A percentile compares a stretch with the other conserved stretches of the same genome.
Evolutionary conservation across 2,888 invertebrate species (phyloP).

Genomic region (Cylindroiulus punctatus): DNA sequence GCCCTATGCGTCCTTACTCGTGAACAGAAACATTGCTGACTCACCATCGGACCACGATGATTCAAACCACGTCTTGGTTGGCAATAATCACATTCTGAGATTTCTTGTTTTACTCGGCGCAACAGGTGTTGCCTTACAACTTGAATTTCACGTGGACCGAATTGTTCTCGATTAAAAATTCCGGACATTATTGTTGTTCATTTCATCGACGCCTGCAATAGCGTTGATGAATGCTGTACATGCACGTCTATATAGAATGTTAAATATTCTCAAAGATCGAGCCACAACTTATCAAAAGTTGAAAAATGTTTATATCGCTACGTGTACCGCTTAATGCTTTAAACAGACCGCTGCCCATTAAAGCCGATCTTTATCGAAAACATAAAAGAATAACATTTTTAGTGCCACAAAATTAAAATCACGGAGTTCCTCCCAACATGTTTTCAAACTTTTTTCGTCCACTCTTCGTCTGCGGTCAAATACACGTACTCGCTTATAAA

Average conservation of each 20-base stretch:
- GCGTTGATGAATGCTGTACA: neutral
- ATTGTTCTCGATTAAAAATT: too few relatives aligned
- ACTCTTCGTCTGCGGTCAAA: neutral
- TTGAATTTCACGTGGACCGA: too few relatives aligned
- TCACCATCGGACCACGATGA: slow-evolving; percentile 31
- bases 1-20: neutral
- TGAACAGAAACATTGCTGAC: neutral
- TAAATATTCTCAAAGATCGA: neutral
- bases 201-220: too few relatives aligned
- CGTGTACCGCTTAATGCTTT: neutral
- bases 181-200: too few relatives aligned
- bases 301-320: neutral
- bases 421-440: neutral
- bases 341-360: neutral
- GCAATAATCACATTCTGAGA: neutral
- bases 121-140: neutral
- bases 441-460: neutral
- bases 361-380: neutral
- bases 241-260: too few relatives aligned
- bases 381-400: neutral
- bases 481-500: slow-evolving; percentile 21
- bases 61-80: neutral
- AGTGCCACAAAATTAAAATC: neutral
- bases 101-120: neutral
- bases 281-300: too few relatives aligned